Evolutionary conservation across 2,113 vertebrate species (phyloP).

Genomic region (Onychorhynchus coronatus): DNA sequence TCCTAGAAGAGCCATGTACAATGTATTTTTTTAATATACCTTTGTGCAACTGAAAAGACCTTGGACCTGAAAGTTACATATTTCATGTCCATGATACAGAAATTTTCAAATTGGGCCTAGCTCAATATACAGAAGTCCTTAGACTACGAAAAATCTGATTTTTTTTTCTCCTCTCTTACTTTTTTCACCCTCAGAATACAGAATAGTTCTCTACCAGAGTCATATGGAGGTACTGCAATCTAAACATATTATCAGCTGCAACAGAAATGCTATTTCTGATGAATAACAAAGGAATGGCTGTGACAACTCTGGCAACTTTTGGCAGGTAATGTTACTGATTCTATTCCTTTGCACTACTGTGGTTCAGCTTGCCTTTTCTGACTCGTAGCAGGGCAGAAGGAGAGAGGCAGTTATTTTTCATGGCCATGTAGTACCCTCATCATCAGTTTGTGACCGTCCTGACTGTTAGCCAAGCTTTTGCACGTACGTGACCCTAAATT

Average conservation of each 20-base stretch:
- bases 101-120: neutral
- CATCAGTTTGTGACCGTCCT: neutral
- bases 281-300: neutral
- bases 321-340: neutral
- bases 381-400: neutral
- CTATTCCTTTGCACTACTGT: neutral
- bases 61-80: neutral
- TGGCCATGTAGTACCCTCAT: neutral
- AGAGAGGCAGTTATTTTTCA: neutral
- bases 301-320: neutral
- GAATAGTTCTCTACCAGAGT: neutral
- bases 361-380: neutral
- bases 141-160: neutral
- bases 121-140: neutral
- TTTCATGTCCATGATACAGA: neutral
- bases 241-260: neutral
- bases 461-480: neutral
- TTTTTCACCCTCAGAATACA: neutral
- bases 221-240: neutral
- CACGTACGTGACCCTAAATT: accelerated
- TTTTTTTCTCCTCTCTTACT: accelerated
- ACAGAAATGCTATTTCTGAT: neutral
- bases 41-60: neutral
- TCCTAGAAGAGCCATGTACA: neutral
- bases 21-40: neutral